Conservation (phyloP, 2,113 vertebrate species). For the Anguilla japonica region DNA sequence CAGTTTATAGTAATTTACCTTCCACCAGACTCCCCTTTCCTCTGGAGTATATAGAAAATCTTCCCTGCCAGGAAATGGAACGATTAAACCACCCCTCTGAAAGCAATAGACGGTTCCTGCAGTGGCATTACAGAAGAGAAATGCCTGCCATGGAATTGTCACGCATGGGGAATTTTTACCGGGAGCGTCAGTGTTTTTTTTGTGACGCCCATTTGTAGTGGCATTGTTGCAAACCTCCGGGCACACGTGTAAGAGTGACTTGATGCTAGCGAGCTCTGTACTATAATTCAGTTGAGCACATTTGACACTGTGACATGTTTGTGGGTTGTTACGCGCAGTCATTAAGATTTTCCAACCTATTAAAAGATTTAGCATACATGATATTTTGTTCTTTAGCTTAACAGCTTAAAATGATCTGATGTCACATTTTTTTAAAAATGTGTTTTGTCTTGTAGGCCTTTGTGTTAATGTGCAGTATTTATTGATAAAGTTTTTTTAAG, state of each 20-base stretch:
- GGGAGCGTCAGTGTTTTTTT: neutral
- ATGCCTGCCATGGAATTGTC: neutral
- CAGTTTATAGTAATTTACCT: neutral
- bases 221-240: neutral
- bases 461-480: no score
- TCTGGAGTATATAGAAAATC: neutral
- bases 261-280: neutral
- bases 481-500: no score
- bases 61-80: slow-evolving; percentile 5
- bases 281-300: neutral
- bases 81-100: neutral
- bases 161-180: neutral
- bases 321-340: no score
- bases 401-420: no score
- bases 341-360: no score
- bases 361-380: no score
- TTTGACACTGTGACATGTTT: neutral
- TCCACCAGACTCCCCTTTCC: neutral
- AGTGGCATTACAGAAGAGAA: neutral
- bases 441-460: no score
- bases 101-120: neutral
- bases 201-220: neutral
- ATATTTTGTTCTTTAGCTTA: no score
- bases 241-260: neutral
- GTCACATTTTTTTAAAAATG: no score